Evolutionary conservation across 2,797 vertebrate genomes (phyloP), one percentile per base, ranked within the genome.

Genomic region (Benthosema pterotum): DNA sequence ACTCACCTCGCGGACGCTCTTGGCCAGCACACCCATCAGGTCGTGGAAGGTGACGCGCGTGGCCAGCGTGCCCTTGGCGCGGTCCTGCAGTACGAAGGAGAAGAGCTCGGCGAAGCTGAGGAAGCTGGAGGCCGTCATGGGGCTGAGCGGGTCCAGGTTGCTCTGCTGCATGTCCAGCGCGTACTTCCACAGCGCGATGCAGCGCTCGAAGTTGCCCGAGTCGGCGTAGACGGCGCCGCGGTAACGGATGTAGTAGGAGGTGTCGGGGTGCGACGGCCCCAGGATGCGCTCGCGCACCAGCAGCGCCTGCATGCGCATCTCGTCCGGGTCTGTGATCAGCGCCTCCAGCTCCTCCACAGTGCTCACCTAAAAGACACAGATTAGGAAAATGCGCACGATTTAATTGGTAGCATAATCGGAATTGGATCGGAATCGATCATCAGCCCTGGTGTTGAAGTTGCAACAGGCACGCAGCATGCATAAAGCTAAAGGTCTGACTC

Each of bases 141-240:
- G 96, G 81, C 97, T 99, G 70, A 99, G 92, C 0, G 97, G 96
- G 83, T 99, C 97, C 83, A 99, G 84, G 87, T 96, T 95, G 88
- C 87, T 96, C 80, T 98, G 97, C 74, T 99, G 97, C 96, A 99
- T 98, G 76, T 99, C 97, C 68, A 99, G 87, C 1, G 97, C 97
- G 0, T 99, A 99, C 60, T 97, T 98, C 97, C 97, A 99, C 57
- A 99, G 78, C 78, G 94, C 94, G 65, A 98, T 95, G 86, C 97
- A 99, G 73, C 97, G 95, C 73, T 96, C 95, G 0, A 98, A 99
- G 77, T 99, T 95, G 63, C 97, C 97, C 0, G 97, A 96, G 89
- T 98, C 97, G 0, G 97, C 97, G 0, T 98, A 98, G 9, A 98
- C 97, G 0, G 97, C 97, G 0, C 97, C 96, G 3, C 96, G 78